Conservation (phyloP, 2,888 invertebrate genomes). For the Hypolimnas misippus region DNA sequence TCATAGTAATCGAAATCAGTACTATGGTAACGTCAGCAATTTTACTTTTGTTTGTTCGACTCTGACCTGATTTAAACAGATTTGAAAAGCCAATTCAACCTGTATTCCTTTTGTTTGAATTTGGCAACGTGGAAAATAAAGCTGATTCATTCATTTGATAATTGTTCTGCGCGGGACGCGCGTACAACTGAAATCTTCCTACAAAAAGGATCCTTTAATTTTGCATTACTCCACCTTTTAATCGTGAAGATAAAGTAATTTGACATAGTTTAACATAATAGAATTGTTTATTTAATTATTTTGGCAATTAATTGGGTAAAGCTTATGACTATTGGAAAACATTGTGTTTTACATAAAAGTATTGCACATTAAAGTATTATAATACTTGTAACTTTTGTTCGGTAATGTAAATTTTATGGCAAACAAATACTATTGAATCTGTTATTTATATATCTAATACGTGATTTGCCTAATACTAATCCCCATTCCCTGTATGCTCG, state of each 20-base stretch:
- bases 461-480: background rate
- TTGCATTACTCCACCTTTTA: constrained; percentile 3
- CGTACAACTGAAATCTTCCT: constrained; percentile 22
- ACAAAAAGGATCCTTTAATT: constrained; percentile 20
- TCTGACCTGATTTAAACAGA: constrained; percentile 77
- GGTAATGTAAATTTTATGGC: no score
- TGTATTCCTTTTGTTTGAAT: constrained; percentile 75
- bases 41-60: constrained; percentile 72
- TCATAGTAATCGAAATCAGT: constrained; percentile 53
- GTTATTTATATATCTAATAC: background rate
- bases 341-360: no score
- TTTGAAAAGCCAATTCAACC: constrained; percentile 76
- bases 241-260: background rate
- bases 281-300: background rate
- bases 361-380: no score
- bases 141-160: constrained; percentile 63
- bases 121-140: constrained; percentile 68
- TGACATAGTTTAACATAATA: background rate
- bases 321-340: no score
- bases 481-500: background rate
- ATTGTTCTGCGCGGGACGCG: constrained; percentile 32
- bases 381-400: no score
- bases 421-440: background rate
- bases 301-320: no score
- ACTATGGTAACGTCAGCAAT: constrained; percentile 56